These are phyloP conservation scores for Synergus itoensis DNA, from an alignment of 2,888 invertebrate species.

Conservation along the genomic window DNA sequence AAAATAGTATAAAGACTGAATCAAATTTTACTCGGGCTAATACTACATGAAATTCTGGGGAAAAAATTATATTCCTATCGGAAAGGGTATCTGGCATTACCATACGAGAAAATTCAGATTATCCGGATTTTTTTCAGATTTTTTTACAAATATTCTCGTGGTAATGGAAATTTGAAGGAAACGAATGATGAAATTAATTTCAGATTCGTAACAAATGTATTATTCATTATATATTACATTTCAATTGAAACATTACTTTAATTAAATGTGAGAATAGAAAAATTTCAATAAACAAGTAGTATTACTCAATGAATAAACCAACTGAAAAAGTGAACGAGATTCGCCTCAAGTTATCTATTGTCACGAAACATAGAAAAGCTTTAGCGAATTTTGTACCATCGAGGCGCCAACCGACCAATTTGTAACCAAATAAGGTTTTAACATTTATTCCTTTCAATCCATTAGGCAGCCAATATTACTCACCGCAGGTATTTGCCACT, in stretches of 20 bases:
- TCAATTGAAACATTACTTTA: too few species aligned
- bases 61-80: too few species aligned
- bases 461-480: slow-evolving; percentile 63
- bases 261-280: background rate
- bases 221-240: too few species aligned
- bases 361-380: background rate
- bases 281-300: background rate
- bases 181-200: too few species aligned
- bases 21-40: slow-evolving; percentile 57
- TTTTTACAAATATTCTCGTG: too few species aligned
- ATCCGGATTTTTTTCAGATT: too few species aligned
- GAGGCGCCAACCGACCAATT: slow-evolving; percentile 59
- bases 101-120: too few species aligned
- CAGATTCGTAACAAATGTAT: too few species aligned
- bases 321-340: background rate
- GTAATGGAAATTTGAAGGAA: too few species aligned
- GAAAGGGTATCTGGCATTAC: too few species aligned
- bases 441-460: slow-evolving; percentile 66
- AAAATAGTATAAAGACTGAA: slow-evolving; percentile 59
- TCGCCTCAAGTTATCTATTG: background rate
- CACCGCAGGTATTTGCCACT: slow-evolving; percentile 63
- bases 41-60: background rate
- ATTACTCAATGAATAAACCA: background rate
- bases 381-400: background rate
- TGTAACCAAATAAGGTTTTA: slow-evolving; percentile 67